These are phyloP conservation scores for Panorpa germanica DNA, from an alignment of 2,888 invertebrate species.

Conservation along the genomic window DNA sequence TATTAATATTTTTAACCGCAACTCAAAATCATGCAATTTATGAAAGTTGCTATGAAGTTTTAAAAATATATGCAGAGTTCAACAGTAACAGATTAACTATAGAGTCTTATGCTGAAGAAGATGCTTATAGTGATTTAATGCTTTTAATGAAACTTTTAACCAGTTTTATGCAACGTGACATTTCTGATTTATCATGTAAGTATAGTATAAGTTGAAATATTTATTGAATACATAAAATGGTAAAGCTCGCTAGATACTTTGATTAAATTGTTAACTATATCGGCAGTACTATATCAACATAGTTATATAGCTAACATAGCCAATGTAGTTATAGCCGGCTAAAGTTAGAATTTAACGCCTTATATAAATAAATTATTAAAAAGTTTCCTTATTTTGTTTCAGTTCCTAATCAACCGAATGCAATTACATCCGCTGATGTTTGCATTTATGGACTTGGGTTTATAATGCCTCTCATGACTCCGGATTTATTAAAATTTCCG, in stretches of 20 bases:
- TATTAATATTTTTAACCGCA: no score
- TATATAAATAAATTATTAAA: no score
- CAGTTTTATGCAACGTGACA: slow-evolving; percentile 7
- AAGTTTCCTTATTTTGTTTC: background rate
- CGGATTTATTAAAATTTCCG: slow-evolving; percentile 50
- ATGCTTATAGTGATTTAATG: slow-evolving; percentile 9
- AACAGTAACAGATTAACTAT: slow-evolving; percentile 8
- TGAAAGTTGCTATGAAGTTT: slow-evolving; percentile 4
- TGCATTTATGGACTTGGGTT: slow-evolving; percentile 48
- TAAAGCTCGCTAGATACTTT: no score
- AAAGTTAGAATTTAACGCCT: no score
- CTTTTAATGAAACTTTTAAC: slow-evolving; percentile 9
- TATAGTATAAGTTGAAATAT: no score
- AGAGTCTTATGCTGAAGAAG: slow-evolving; percentile 9
- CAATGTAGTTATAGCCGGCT: no score
- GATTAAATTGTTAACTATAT: no score
- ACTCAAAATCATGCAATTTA: no score
- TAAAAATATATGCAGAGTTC: slow-evolving; percentile 8
- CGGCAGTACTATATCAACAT: no score
- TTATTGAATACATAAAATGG: no score
- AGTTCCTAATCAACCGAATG: slow-evolving; percentile 14
- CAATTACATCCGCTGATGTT: slow-evolving; percentile 34
- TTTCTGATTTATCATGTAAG: slow-evolving; percentile 5
- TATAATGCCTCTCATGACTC: slow-evolving; percentile 52
- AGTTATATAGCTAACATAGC: no score